These are phyloP conservation scores for Amia ocellicauda DNA, from an alignment of 2,113 vertebrate genomes.

Conservation along the genomic window DNA sequence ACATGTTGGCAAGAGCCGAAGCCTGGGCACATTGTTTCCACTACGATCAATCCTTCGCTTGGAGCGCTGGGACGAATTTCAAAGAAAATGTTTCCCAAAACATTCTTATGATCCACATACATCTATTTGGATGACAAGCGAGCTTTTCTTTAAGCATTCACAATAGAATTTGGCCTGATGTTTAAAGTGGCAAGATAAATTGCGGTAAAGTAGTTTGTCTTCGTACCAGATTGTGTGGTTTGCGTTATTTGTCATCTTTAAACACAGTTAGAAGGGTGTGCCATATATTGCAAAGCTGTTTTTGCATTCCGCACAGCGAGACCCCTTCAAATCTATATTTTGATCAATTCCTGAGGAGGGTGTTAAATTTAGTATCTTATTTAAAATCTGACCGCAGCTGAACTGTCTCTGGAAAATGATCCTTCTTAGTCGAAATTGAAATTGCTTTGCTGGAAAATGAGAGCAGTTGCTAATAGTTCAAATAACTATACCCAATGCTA, in stretches of 20 bases:
- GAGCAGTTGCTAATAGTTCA: no score
- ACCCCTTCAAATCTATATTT: slow-evolving; percentile 3
- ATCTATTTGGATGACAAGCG: slow-evolving; percentile 69
- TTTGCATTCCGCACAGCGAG: not conserved
- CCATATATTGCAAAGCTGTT: not conserved
- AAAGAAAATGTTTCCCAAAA: slow-evolving; percentile 75
- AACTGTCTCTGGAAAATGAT: no score
- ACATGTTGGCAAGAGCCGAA: slow-evolving; percentile 74
- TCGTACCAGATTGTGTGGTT: slow-evolving; percentile 64
- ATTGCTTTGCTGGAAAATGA: no score
- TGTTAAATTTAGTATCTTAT: slow-evolving; percentile 11
- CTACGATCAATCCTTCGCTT: slow-evolving; percentile 64
- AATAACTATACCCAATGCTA: no score
- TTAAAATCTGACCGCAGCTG: not conserved
- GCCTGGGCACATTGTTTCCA: slow-evolving; percentile 69
- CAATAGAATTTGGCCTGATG: slow-evolving; percentile 64
- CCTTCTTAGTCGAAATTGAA: no score
- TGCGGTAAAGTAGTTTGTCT: slow-evolving; percentile 53
- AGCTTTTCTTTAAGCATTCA: slow-evolving; percentile 70
- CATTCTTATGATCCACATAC: slow-evolving; percentile 73
- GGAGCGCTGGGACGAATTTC: slow-evolving; percentile 74
- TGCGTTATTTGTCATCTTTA: slow-evolving; percentile 58
- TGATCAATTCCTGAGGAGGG: not conserved
- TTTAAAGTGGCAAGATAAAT: slow-evolving; percentile 69
- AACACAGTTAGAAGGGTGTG: slow-evolving; percentile 35